Percentiles rank a stretch among this genome's conserved stretches.
Conservation (phyloP, 2,888 invertebrate genomes). For the Conops quadrifasciatus region DNA sequence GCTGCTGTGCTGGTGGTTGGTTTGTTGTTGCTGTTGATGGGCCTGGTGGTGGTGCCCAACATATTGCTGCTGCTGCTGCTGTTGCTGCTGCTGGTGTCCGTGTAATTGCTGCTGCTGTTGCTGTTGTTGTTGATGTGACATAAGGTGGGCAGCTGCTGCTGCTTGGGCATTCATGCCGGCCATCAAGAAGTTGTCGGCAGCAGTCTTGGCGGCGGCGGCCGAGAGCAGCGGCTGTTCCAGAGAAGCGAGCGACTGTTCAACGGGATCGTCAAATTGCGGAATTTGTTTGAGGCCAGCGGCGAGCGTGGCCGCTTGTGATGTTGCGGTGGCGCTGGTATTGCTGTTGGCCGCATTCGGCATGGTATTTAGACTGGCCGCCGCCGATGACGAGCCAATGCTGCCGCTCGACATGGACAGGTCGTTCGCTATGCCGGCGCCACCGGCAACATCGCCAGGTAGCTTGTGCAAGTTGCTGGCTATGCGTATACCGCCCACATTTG, state of each 20-base stretch:
- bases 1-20: conserved; percentile 45
- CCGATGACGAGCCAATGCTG: conserved; percentile 7
- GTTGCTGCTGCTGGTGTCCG: conserved; percentile 27
- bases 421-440: conserved; percentile 28
- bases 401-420: conserved; percentile 29
- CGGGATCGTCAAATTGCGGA: conserved; percentile 72
- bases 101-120: conserved; percentile 47
- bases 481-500: conserved; percentile 57
- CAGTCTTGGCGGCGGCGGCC: conserved; percentile 49
- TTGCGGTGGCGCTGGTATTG: conserved; percentile 37
- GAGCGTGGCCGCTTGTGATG: conserved; percentile 50
- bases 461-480: conserved; percentile 63
- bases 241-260: conserved; percentile 76
- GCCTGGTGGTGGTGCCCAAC: conserved; percentile 23
- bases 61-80: conserved; percentile 27
- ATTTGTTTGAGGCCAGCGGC: conserved; percentile 61
- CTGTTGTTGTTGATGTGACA: conserved; percentile 51
- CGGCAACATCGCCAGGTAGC: conserved; percentile 50
- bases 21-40: conserved; percentile 45
- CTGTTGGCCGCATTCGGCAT: conserved; percentile 39
- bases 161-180: conserved; percentile 66
- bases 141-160: conserved; percentile 63
- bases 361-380: conserved; percentile 37
- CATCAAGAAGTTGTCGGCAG: conserved; percentile 58
- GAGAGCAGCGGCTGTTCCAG: conserved; percentile 71